Evolutionary conservation across 2,797 vertebrate genomes (phyloP), one percentile per base, ranked within the genome.

Genomic region (Phoxinus dragarum): DNA sequence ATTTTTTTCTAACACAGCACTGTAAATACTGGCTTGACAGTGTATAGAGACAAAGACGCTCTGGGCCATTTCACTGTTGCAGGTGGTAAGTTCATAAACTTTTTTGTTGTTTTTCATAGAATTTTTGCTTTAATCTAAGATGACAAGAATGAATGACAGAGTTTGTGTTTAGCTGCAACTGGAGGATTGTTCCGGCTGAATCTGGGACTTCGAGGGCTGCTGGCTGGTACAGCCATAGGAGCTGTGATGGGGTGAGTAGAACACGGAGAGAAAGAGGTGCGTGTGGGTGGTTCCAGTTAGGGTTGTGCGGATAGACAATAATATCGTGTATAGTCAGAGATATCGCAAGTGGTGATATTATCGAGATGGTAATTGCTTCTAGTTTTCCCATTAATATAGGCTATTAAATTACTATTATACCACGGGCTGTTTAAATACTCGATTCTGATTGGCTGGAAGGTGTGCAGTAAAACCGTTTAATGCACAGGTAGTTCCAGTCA

Each of bases 111-210:
- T 23, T 66, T 80, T 36, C 40, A 47, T 66, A 4, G 21, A 27
- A 80, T 80, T 7, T 52, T 36, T 36, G 16, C 12, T 47, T 47
- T 11, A 36, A 17, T 49, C 12, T 67, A 42, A 64, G 56, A 64
- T 61, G 56, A 54, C 34, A 6, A 49, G n/a, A 66, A 21, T 80
- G 23, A 69, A 44, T 76, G 59, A 40, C 21, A 36, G 17, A 6
- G 23, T 68, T 69, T 80, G 21, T 87, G 4, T 87, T 47, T 89
- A 99, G 98, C 95, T 89, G 92, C 96, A 88, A 97, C 97, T 1
- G 97, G 97, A 89, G 95, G 96, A 83, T 90, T 99, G 14, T 99
- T 98, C 93, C 94, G 98, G 90, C 90, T 98, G 84, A 96, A 95
- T 90, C 93, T 99, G 92, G 98, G 98, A 52, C 92, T 97, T 17